Base-by-base conservation (phyloP, 92 coral and sea anemone species). In the Siderastrea radians region DNA sequence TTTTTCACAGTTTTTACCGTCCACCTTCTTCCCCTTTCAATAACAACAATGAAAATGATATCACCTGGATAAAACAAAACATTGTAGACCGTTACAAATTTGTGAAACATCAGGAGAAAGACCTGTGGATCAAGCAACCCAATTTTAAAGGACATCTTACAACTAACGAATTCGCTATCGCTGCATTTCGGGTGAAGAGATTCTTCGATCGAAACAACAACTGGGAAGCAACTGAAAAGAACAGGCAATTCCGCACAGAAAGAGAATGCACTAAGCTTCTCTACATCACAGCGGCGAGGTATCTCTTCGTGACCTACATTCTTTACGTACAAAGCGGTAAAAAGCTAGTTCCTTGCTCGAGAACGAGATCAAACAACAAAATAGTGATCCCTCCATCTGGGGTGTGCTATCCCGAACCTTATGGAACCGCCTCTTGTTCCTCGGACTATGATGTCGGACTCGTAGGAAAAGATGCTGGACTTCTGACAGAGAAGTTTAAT, bases 391-490 rank as follows among this genome's bases (percentile, higher is more conserved):
- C 98, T 46, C 12, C 4, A 9, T 71, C 59, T 49, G 43, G 93
- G 91, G 10, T 90, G 64, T 11, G 90, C 92, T 43, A 81, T 54
- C 69, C 92, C 88, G 14, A 87, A 47, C 65, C 96, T 90, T 77
- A 81, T 81, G 49, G 95, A 0, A 76, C 78, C 7, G 98, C 92
- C 54, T 59, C 95, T 44, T 95, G 98, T 49, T 92, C 94, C 43
- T 92, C 98, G 51, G 95, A 95, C 72, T 88, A 93, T 66, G 98
- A 95, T 58, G 93, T 95, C 72, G 98, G 94, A 8, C 88, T 95
- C 48, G 38, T 95, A 50, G 98, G 98, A 58, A 90, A 77, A 74
- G 91, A 74, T 54, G 79, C 98, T 64, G 98, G 98, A 19, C 11
- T 69, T n/a, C 72, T 92, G 8, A 81, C 91, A 11, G 86, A 76